Percentiles rank a stretch among this genome's conserved stretches.
Evolutionary conservation across 2,797 vertebrate species (phyloP).

Genomic region (Betta splendens): DNA sequence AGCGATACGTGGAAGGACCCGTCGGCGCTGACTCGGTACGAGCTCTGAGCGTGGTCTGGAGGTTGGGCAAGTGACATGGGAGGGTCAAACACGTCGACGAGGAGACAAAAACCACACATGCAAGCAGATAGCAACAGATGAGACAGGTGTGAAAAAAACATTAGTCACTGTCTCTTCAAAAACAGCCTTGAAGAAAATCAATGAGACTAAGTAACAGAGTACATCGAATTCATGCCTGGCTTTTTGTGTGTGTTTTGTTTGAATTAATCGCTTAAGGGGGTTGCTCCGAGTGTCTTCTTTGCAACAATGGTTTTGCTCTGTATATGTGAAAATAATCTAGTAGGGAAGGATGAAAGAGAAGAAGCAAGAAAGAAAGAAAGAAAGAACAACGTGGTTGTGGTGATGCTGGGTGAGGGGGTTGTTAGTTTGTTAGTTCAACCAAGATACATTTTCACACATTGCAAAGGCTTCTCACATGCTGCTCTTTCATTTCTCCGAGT

Average conservation of each 20-base stretch:
- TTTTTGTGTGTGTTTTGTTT: constrained; percentile 35
- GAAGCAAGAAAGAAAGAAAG: not conserved
- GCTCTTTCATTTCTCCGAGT: constrained; percentile 27
- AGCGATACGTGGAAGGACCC: constrained; percentile 93
- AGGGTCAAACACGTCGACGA: not conserved
- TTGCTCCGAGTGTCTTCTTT: constrained; percentile 8
- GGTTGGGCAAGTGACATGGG: not conserved
- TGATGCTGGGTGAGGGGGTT: not conserved
- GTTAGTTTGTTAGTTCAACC: constrained; percentile 1
- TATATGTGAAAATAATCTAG: constrained; percentile 33
- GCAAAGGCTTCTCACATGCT: constrained; percentile 61
- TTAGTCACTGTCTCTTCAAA: constrained; percentile 7
- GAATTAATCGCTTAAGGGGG: constrained; percentile 32
- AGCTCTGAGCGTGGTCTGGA: constrained; percentile 82
- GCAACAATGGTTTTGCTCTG: constrained; percentile 15
- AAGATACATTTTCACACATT: constrained; percentile 67
- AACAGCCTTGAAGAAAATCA: constrained; percentile 32
- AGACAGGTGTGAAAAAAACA: constrained; percentile 62
- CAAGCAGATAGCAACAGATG: constrained; percentile 32
- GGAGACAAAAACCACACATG: constrained; percentile 40
- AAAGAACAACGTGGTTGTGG: too few relatives aligned
- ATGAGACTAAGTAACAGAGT: constrained; percentile 32
- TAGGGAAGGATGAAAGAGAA: not conserved
- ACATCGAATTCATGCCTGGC: constrained; percentile 17
- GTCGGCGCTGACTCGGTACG: constrained; percentile 93